Base-by-base conservation (phyloP, 2,888 invertebrate genomes). In the Caenorhabditis sp. region DNA sequence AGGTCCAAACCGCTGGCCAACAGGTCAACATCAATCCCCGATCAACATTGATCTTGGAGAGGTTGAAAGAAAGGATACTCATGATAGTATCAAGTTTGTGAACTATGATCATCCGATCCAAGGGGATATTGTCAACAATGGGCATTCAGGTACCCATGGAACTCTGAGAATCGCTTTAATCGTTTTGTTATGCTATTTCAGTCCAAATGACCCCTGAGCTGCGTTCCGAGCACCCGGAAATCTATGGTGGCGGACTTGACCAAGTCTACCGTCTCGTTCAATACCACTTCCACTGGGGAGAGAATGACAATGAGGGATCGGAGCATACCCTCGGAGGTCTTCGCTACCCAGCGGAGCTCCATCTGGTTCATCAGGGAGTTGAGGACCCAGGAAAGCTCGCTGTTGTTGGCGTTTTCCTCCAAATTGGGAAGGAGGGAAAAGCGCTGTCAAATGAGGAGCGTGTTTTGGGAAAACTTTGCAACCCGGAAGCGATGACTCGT, bases 231-330 rank as follows among this genome's bases (percentile, higher is more conserved):
- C 80, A 81, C 22, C 90, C 90, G 5, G 89, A 88, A 80, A 89
- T 91, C 65, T 89, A 85, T 76, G 91, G 91, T 1, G 90, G 90
- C 8, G 83, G 86, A 13, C 72, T 91, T 60, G 90, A 90, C 56
- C 89, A 90, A 51, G 84, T 84, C 64, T 91, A 91, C 80, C 89
- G 88, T 15, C 87, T 91, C 26, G 80, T 91, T 2, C 91, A 91
- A 74, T 90, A 91, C 72, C 91, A 91, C 61, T 91, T 88, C 79
- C 91, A 91, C 67, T 91, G 91, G 91, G 88, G 90, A 56, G 86
- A 87, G 78, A 81, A 88, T 44, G 88, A 89, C 71, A 82, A 83
- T 40, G 89, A 89, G 62, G 87, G 89, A 62, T 89, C 89, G 1
- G 90, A 90, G 69, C 90, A 90, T 85, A 87, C 88, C 18, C 74